Percentiles rank a stretch among this genome's conserved stretches.
Conservation (phyloP, 2,888 invertebrate genomes). For the Ischnura elegans region DNA sequence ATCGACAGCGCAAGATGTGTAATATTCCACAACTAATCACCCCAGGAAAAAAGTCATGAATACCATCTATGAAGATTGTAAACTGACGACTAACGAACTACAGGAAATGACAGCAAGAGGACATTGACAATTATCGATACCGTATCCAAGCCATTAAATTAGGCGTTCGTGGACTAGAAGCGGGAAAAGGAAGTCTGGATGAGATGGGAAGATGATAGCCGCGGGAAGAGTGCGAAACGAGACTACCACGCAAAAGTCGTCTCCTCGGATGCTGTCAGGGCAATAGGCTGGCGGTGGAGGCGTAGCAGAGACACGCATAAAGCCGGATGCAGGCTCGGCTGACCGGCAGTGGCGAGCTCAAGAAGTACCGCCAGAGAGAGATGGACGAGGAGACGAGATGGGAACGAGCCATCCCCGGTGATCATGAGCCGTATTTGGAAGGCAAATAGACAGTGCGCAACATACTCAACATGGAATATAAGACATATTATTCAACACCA, state of each 20-base stretch:
- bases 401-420: neutral
- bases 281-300: neutral
- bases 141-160: neutral
- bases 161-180: neutral
- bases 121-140: neutral
- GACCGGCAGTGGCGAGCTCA: neutral
- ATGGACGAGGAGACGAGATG: neutral
- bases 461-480: too few relatives aligned
- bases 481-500: too few relatives aligned
- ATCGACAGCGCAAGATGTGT: too few relatives aligned
- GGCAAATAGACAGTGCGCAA: too few relatives aligned
- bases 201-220: neutral
- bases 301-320: neutral
- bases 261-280: neutral
- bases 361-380: neutral
- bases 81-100: too few relatives aligned
- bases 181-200: neutral
- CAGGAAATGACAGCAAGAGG: neutral
- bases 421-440: too few relatives aligned
- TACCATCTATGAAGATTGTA: too few relatives aligned
- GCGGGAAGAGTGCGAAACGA: neutral
- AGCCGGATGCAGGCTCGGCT: slow-evolving; percentile 1
- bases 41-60: too few relatives aligned
- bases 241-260: neutral
- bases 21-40: too few relatives aligned